Evolutionary conservation across 1,140 invertebrate species (phyloP).

Genomic region (Fopius arisanus): DNA sequence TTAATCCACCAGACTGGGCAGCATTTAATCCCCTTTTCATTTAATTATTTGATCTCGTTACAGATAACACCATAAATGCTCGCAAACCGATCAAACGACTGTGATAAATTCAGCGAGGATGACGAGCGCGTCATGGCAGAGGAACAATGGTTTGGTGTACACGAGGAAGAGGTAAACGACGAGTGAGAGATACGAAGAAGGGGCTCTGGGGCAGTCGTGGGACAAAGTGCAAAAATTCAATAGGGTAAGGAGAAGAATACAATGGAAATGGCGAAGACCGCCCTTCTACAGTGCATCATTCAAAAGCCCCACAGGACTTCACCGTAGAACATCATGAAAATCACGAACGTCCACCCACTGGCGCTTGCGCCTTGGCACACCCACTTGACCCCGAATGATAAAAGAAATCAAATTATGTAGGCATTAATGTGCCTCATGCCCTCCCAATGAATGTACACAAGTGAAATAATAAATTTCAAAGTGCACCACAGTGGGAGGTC

Average conservation of each 20-base stretch:
- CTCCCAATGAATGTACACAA: not conserved
- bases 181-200: conserved; percentile 31
- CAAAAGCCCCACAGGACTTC: conserved; percentile 1
- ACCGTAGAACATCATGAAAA: conserved; percentile 13
- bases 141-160: conserved; percentile 58
- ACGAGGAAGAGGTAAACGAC: conserved; percentile 29
- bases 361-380: conserved; percentile 45
- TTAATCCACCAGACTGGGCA: no score
- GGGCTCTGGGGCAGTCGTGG: conserved; percentile 56
- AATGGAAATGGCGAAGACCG: conserved; percentile 42
- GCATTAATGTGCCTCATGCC: conserved; percentile 40
- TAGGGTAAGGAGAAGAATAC: conserved; percentile 29
- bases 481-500: not conserved
- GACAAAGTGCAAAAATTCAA: conserved; percentile 45
- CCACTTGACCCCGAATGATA: conserved; percentile 43
- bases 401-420: conserved; percentile 52
- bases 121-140: conserved; percentile 42
- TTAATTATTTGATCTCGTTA: not conserved
- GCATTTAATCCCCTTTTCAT: not conserved
- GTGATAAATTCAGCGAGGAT: conserved; percentile 42
- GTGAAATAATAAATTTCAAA: conserved; percentile 6
- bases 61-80: conserved; percentile 48
- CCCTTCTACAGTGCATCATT: conserved; percentile 21
- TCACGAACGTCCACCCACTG: conserved; percentile 36
- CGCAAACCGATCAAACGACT: conserved; percentile 28